phyloP scores from a whole-genome alignment of 2,113 vertebrate species.

The Mus musculus region GRCm39 chr8:7560001-7560500 shows the following conservation, averaged over 20 bases:
- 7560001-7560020: not conserved
- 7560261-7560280: conserved; percentile 23
- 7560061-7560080: not conserved
- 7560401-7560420: conserved; percentile 71
- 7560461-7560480: conserved; percentile 74
- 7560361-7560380: conserved; percentile 62
- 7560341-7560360: conserved; percentile 60
- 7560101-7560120: not conserved
- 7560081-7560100: not conserved
- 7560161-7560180: conserved; percentile 10
- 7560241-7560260: conserved; percentile 67
- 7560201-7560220: conserved; percentile 16
- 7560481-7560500: conserved; percentile 76
- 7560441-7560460: conserved; percentile 69
- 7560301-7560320: not conserved
- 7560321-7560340: not conserved
- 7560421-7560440: conserved; percentile 38
- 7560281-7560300: no score
- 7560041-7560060: not conserved
- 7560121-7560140: not conserved
- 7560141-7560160: conserved; percentile 30
- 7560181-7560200: not conserved
- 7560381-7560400: conserved; percentile 55
- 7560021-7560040: not conserved
- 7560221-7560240: conserved; percentile 48